Evolutionary conservation across 2,113 vertebrate genomes (phyloP), one percentile per base, ranked within the genome.

Genomic region (Platycercus adscitus): DNA sequence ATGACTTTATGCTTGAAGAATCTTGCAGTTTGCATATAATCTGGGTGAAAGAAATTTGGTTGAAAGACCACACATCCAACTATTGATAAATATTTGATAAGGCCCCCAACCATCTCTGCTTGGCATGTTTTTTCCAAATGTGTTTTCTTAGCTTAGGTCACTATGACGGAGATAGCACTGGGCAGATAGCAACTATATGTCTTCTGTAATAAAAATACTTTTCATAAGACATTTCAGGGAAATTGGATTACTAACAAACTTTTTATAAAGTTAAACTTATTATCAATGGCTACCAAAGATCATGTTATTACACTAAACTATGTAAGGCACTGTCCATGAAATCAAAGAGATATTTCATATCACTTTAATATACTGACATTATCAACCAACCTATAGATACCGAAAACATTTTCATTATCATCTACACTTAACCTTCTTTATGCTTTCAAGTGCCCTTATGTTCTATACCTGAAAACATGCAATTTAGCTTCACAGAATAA

Each of bases 321-420:
- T 53, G 39, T 56, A 87, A 89, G 29, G 52, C n/a, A 87, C 33
- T 71, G 39, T 31, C 56, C 61, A 71, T 37, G 33, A 92, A 93
- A 95, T 86, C 72, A 92, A 83, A 89, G 60, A 91, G 77, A 31
- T 88, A 70, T 50, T 88, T 94, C 39, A 17, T 31, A 81, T 68
- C 47, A 81, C 43, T 90, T 83, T 29, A 91, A 46, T 64, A 78
- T 33, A 71, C 4, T 55, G 39, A 78, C 61, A 44, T 89, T 81
- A 92, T 68, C 3, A 7, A 75, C 61, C 2, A 1, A 89, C 56
- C 61, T 87, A 71, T 64, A 92, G 84, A 90, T 83, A 80, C n/a
- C 5, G 7, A 5, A 64, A 94, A 81, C 33, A 78, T 84, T 84
- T 94, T 88, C 80, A 94, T 84, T 91, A 78, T 68, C 46, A 77